Conservation (phyloP, 2,888 invertebrate genomes). For the Xestia c-nigrum region DNA sequence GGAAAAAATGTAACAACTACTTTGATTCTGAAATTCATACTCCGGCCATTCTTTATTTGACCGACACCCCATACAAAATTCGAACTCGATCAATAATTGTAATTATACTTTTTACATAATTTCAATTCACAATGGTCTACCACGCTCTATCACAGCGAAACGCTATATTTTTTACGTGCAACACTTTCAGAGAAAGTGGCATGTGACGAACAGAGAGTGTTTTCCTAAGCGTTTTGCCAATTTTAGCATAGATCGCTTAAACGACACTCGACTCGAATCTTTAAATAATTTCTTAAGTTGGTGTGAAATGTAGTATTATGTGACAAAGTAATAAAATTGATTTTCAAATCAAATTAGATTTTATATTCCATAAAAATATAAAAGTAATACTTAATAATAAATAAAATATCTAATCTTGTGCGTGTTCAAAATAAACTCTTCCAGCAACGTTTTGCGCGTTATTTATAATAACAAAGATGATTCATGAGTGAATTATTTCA, state of each 20-base stretch:
- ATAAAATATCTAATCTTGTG: not conserved
- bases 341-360: not conserved
- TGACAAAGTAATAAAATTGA: not conserved
- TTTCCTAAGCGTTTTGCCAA: conserved; percentile 18
- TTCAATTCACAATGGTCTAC: not conserved
- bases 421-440: conserved; percentile 24
- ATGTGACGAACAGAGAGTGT: not conserved
- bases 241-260: conserved; percentile 14
- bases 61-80: not conserved
- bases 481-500: conserved; percentile 42
- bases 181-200: not conserved
- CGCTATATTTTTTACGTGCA: not conserved
- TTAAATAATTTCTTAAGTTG: not conserved
- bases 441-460: conserved; percentile 4
- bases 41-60: not conserved
- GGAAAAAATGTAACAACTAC: not conserved
- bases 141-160: conserved; percentile 8
- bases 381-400: too few relatives aligned
- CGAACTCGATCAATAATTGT: not conserved
- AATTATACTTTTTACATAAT: not conserved
- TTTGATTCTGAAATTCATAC: not conserved
- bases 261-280: not conserved
- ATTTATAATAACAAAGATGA: conserved; percentile 32
- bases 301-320: conserved; percentile 28
- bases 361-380: not conserved